Conservation (phyloP, 2,113 vertebrate genomes). For the Cyanocitta stelleri region DNA sequence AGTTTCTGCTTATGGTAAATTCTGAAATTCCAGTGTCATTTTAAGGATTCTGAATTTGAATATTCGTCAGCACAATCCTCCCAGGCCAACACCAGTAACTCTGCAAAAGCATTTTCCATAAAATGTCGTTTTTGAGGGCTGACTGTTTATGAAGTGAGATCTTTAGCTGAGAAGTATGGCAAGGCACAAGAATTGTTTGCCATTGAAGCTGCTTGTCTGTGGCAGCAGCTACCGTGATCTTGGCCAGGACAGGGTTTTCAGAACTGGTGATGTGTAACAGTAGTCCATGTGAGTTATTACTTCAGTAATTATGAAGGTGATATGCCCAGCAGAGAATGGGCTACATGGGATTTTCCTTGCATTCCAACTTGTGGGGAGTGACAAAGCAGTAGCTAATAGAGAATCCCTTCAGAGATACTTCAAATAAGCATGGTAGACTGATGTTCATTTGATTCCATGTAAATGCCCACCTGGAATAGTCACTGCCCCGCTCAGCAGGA, state of each 20-base stretch:
- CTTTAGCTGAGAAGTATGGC: background rate
- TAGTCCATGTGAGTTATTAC: background rate
- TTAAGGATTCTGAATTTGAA: background rate
- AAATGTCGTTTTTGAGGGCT: accelerated
- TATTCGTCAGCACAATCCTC: background rate
- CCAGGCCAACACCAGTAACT: background rate
- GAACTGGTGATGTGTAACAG: accelerated
- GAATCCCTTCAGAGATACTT: background rate
- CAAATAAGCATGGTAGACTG: background rate
- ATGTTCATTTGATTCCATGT: background rate
- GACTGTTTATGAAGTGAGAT: background rate
- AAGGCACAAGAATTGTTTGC: background rate
- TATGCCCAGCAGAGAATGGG: background rate
- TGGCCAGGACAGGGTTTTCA: background rate
- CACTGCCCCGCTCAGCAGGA: background rate
- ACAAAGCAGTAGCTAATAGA: background rate
- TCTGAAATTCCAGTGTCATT: background rate
- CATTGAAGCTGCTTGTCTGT: background rate
- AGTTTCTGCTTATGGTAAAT: background rate
- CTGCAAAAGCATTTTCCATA: background rate
- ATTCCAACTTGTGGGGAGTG: background rate
- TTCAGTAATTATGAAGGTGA: background rate
- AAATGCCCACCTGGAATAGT: background rate
- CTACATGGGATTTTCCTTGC: background rate
- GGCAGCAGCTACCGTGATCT: background rate